Conservation (phyloP, 2,113 vertebrate species). For the Hypomesus transpacificus region DNA sequence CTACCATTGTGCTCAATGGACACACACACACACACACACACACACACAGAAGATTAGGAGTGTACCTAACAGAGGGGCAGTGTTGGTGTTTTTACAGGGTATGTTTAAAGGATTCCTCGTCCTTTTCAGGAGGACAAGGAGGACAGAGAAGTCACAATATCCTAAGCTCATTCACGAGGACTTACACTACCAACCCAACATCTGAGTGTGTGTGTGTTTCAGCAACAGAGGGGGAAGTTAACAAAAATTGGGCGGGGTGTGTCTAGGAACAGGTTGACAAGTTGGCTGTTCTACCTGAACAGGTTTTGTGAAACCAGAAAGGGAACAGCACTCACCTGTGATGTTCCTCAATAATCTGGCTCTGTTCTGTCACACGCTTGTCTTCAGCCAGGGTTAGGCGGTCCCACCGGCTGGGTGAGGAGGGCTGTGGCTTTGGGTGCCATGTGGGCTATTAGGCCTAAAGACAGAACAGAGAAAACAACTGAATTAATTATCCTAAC, state of each 20-base stretch:
- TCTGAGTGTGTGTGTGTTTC: neutral
- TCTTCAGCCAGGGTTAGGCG: too few relatives aligned
- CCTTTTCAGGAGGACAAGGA: constrained; percentile 6
- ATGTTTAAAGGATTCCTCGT: constrained; percentile 24
- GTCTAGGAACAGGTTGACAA: constrained; percentile 37
- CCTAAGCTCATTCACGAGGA: constrained; percentile 36
- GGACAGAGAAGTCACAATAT: constrained; percentile 37
- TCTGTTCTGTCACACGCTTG: neutral
- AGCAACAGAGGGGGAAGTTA: neutral
- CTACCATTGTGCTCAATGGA: neutral
- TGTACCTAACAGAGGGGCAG: constrained; percentile 32
- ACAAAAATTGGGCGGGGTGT: constrained; percentile 33
- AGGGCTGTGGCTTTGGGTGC: too few relatives aligned
- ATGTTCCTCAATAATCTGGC: neutral
- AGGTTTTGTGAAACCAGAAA: constrained; percentile 53
- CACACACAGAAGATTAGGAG: constrained; percentile 28
- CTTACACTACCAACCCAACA: neutral
- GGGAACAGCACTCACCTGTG: constrained; percentile 30
- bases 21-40: constrained; percentile 4
- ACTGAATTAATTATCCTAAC: neutral
- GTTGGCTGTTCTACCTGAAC: constrained; percentile 55
- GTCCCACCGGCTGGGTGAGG: too few relatives aligned
- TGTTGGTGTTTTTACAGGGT: constrained; percentile 29
- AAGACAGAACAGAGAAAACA: neutral
- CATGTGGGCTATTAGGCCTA: too few relatives aligned